A percentile compares a stretch with the other conserved stretches of the same genome.
Evolutionary conservation across 2,888 invertebrate genomes (phyloP).

Genomic region (Allacma fusca): DNA sequence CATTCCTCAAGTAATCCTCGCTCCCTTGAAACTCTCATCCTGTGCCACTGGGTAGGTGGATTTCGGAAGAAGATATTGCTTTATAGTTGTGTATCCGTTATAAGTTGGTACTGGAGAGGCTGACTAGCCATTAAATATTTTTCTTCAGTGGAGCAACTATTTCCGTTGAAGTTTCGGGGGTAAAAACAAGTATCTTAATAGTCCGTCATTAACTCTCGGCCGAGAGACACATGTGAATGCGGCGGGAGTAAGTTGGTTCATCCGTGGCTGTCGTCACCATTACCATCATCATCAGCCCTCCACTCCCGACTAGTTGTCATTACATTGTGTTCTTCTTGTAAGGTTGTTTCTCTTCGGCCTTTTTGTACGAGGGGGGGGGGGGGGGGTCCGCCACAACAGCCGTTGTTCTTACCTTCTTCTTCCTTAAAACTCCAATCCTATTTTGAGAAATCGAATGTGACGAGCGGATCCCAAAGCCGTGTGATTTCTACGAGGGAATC

Average conservation of each 20-base stretch:
- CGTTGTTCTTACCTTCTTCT: constrained; percentile 40
- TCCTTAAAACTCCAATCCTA: not conserved
- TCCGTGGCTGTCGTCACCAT: constrained; percentile 20
- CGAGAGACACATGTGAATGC: not conserved
- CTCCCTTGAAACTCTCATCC: no score
- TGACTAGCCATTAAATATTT: no score
- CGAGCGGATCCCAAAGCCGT: no score
- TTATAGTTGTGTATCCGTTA: no score
- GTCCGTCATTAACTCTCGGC: not conserved
- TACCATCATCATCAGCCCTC: constrained; percentile 26
- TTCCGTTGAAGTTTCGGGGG: not conserved
- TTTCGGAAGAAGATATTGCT: no score
- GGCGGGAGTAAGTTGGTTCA: not conserved
- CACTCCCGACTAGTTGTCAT: constrained; percentile 1
- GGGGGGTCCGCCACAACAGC: no score
- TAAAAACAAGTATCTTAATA: not conserved
- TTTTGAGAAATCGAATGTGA: not conserved
- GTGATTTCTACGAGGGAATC: no score
- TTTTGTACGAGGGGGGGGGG: not conserved
- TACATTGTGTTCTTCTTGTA: not conserved
- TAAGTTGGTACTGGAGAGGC: no score
- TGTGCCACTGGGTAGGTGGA: no score
- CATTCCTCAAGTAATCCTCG: no score
- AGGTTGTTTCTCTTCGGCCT: not conserved
- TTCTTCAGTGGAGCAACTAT: not conserved